Conservation (phyloP, 2,797 vertebrate genomes). For the Sphenopsis melanotis region DNA sequence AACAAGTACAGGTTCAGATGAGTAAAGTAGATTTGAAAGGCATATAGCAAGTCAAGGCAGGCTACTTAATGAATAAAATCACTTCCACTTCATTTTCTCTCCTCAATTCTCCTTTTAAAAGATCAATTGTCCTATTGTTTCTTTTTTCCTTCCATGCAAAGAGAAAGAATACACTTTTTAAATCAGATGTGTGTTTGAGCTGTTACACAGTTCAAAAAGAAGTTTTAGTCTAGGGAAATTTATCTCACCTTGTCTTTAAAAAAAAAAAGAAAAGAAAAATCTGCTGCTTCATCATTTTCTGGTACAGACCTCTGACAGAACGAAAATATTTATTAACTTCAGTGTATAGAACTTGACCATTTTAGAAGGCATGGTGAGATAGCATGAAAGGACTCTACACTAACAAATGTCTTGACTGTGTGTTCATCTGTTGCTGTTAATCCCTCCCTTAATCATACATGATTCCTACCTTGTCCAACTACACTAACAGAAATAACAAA, state of each 20-base stretch:
- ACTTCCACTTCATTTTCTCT: constrained; percentile 6
- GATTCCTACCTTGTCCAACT: neutral
- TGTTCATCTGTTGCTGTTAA: neutral
- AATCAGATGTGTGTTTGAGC: neutral
- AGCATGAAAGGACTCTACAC: neutral
- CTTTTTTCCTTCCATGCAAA: neutral
- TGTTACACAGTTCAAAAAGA: neutral
- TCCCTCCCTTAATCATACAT: neutral
- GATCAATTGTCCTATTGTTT: neutral
- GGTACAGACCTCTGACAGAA: neutral
- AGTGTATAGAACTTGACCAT: neutral
- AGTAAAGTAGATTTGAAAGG: constrained; percentile 12
- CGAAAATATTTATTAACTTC: neutral
- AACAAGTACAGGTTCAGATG: constrained; percentile 26
- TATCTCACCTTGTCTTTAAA: neutral
- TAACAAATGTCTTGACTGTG: neutral
- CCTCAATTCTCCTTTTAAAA: neutral
- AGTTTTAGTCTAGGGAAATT: neutral
- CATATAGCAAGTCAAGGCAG: constrained; percentile 40
- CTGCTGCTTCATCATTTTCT: neutral
- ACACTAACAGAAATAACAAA: neutral
- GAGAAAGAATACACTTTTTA: neutral
- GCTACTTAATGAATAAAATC: constrained; percentile 12
- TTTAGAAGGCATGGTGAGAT: neutral
- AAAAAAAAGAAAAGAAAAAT: neutral